Evolutionary conservation across 2,797 vertebrate species (phyloP), one percentile per base, ranked within the genome.

Genomic region (Acanthopagrus latus): DNA sequence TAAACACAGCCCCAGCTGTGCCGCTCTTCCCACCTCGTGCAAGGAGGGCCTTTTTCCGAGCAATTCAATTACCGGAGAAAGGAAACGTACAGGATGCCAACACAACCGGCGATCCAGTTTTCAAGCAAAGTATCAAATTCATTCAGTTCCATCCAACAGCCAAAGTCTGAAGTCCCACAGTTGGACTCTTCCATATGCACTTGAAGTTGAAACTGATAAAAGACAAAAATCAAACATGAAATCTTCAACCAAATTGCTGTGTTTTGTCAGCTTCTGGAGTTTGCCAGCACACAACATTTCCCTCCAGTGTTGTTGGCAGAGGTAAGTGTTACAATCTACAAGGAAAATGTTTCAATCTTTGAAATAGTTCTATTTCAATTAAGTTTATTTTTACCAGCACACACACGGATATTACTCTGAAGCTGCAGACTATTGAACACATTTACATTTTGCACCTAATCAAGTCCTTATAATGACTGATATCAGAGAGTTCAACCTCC

Each of bases 371-470:
- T 23, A 17, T 65, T 71, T 43, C 25, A n/a, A 38, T 65, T 10
- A 29, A 25, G 1, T 41, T 58, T 44, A 4, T 54, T 29, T 58
- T 9, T 38, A 43, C 1, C 55, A 43, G 12, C 3, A 41, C 14
- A 25, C 52, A 70, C 18, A 41, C 46, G 70, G 13, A 20, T 46
- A 33, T 46, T 38, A 23, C 25, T 65, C 11, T 43, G 18, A 21
- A 20, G 17, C 8, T 59, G 29, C 13, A 69, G 55, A 27, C 25
- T 20, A 57, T 71, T n/a, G 43, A 57, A 52, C 50, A 10, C 14
- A 54, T 76, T 66, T 64, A 62, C 14, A 62, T 56, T 71, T 78
- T 56, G 9, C 29, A 48, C 46, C 47, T 82, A 84, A 88, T 86
- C 78, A 85, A 65, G 38, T 50, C 47, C 64, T 85, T 60, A 62